Evolutionary conservation across 2,113 vertebrate genomes (phyloP), one percentile per base, ranked within the genome.

Genomic region (Vidua chalybeata): DNA sequence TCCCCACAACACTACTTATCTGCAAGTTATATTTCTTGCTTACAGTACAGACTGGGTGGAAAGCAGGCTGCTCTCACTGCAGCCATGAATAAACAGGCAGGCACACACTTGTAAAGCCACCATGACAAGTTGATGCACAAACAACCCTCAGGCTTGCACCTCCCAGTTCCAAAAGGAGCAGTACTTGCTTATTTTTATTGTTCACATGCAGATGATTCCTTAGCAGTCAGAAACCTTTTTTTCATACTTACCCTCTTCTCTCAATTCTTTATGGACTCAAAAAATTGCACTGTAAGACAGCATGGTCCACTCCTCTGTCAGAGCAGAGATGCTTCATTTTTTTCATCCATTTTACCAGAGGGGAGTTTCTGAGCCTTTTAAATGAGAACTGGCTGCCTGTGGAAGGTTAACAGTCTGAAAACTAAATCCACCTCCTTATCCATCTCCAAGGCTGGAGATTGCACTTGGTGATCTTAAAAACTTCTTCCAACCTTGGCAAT

Each of bases 71-170:
- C 43, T 87, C 83, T 71, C 8, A 2, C 56, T 77, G 84, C 84
- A 82, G 71, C 84, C 74, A 10, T 66, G 74, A 76, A 91, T 43
- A 91, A 96, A 96, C 77, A 93, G 91, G 54, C 94, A 96, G 77
- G 96, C 66, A 91, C 41, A 58, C 84, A 68, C 94, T 96, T 96
- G 93, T 79, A 93, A 93, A 95, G 84, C 91, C 77, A 87, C 95
- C 88, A 66, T 17, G 81, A 91, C 81, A 95, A 94, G 93, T 69
- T 79, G 92, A 82, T 76, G 77, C 94, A 85, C 84, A 91, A 94
- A 92, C 66, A 89, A 35, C 89, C 81, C 81, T 82, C 56, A 49
- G 91, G 84, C 91, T 69, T 79, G 41, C 74, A 85, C 77, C 89
- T 96, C 84, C 74, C 91, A 22, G 73, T 46, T 91, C 89, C 91